These are phyloP conservation scores for Macquaria ambigua DNA, from an alignment of 2,113 vertebrate genomes.

Conservation along the genomic window DNA sequence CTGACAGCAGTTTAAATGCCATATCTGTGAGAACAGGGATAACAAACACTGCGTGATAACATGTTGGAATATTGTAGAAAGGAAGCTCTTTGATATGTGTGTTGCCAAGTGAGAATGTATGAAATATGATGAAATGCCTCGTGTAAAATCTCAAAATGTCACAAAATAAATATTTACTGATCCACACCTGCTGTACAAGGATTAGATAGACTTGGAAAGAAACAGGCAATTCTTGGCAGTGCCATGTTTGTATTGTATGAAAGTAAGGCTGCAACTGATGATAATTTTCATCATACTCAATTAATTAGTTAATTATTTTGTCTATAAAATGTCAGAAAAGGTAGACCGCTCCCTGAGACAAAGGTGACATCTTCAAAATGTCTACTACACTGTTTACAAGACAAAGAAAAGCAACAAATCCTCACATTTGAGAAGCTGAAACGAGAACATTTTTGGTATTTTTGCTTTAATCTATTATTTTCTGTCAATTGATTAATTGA, in stretches of 20 bases:
- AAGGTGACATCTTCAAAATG: no score
- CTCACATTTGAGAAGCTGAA: background rate
- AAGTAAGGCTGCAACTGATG: background rate
- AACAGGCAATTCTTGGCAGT: background rate
- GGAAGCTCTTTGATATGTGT: slow-evolving; percentile 10
- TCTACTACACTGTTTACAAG: no score
- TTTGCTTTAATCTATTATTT: background rate
- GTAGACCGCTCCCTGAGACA: background rate
- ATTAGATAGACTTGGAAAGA: slow-evolving; percentile 6
- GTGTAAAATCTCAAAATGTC: background rate
- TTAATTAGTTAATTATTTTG: background rate
- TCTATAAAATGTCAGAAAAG: background rate
- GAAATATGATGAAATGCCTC: background rate
- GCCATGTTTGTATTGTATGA: background rate
- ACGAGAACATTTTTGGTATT: background rate
- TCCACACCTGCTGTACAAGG: background rate
- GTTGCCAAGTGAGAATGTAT: background rate
- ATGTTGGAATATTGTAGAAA: slow-evolving; percentile 20
- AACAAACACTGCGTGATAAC: slow-evolving; percentile 21
- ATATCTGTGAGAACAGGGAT: slow-evolving; percentile 43
- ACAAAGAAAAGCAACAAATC: background rate
- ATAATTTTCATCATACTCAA: background rate
- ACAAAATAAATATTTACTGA: slow-evolving; percentile 19
- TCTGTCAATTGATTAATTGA: background rate
- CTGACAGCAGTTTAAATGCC: slow-evolving; percentile 69